Evolutionary conservation across 2,113 vertebrate species (phyloP), one percentile per base, ranked within the genome.

Genomic region (Climacteris rufus): DNA sequence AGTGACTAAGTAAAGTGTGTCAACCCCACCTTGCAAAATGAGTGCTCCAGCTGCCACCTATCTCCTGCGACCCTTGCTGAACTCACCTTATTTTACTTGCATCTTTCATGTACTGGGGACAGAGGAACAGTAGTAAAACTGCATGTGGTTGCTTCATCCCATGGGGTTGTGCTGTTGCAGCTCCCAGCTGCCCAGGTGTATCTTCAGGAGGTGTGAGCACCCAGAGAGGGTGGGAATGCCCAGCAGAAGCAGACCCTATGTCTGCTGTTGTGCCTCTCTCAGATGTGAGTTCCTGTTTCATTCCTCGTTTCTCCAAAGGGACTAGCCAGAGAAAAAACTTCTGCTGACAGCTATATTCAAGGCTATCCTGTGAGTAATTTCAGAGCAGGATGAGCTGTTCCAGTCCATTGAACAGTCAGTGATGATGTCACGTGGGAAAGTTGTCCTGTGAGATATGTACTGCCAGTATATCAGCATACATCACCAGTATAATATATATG

Each of bases 11-110:
- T 30, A 17, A 82, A 76, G 8, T 7, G 14, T 75, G 40, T 18
- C 23, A 68, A 57, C 3, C 7, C 5, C 21, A 39, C 5, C 17
- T 65, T 2, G 3, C 0, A 3, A n/a, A 30, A 39, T 30, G 52
- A 52, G 42, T 11, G 30, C 45, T 71, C 11, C 52, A 11, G 20
- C 47, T 65, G 30, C 57, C 8, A 13, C 8, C 20, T 33, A 8
- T 59, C n/a, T 52, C 0, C 0, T 24, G 15, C 28, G 20, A 10
- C 24, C 49, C 42, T 61, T 60, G 33, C 72, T 52, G 63, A 52
- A 33, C 28, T 82, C 35, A 17, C 24, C 40, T 15, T 30, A 11
- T 13, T 53, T 72, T 68, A 19, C 33, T 42, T 6, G 7, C 16
- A 5, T 53, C 44, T 44, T 6, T 70, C 63, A 39, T 53, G 9